Conservation (phyloP, 2,113 vertebrate species). For the human (Homo sapiens) region DNA sequence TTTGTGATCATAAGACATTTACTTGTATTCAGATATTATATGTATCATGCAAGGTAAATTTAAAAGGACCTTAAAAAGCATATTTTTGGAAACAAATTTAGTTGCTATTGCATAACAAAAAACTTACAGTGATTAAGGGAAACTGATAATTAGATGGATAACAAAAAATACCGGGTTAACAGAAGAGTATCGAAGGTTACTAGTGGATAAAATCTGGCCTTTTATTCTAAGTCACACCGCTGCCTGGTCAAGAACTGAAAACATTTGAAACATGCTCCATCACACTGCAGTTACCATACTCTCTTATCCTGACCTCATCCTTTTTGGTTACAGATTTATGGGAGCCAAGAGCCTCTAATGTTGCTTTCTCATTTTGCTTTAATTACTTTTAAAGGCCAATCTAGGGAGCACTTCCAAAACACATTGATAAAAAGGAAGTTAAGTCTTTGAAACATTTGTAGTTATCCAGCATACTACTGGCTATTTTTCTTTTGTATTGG, state of each 20-base stretch:
- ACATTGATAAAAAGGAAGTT: not conserved
- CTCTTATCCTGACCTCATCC: not conserved
- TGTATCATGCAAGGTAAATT: not conserved
- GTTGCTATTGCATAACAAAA: not conserved
- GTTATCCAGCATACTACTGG: not conserved
- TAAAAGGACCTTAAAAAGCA: not conserved
- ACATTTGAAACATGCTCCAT: not conserved
- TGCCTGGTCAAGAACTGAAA: not conserved
- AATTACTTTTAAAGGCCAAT: not conserved
- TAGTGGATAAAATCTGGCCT: not conserved
- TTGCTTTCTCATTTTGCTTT: not conserved
- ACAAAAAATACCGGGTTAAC: not conserved
- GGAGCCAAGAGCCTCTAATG: not conserved
- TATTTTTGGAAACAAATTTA: not conserved
- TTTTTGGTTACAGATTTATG: not conserved
- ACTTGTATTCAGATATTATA: not conserved
- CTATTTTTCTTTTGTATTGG: slow-evolving; percentile 36
- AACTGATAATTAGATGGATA: not conserved
- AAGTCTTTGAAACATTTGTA: not conserved
- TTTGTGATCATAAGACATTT: not conserved
- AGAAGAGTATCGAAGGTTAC: not conserved
- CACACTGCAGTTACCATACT: not conserved
- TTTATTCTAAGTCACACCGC: not conserved
- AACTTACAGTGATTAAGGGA: not conserved
- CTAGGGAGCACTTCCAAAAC: not conserved